Conservation (phyloP, 2,888 invertebrate genomes). For the Amphimallon solstitiale region DNA sequence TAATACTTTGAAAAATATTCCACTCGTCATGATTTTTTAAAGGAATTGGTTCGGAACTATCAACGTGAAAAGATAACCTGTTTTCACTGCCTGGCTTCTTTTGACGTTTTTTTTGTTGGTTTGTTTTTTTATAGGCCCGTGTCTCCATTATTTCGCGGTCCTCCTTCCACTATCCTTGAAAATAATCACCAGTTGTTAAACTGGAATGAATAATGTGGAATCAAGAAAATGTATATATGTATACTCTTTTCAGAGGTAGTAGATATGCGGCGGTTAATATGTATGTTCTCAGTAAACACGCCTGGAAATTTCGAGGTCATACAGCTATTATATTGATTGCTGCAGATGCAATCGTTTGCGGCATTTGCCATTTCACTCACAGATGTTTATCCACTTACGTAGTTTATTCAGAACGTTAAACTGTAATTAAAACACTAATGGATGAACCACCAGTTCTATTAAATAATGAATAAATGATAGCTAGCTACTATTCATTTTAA, state of each 20-base stretch:
- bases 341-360: constrained; percentile 50
- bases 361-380: constrained; percentile 45
- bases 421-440: constrained; percentile 13
- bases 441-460: too few relatives aligned
- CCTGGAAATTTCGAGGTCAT: constrained; percentile 49
- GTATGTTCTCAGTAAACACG: constrained; percentile 26
- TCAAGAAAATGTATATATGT: constrained; percentile 14
- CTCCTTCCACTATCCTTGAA: constrained; percentile 11
- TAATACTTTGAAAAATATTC: constrained; percentile 10
- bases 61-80: constrained; percentile 3
- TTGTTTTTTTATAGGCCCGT: not conserved
- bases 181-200: constrained; percentile 20
- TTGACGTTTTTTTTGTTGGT: too few relatives aligned
- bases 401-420: constrained; percentile 36
- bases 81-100: constrained; percentile 10
- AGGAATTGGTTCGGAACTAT: constrained; percentile 1
- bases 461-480: too few relatives aligned
- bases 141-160: not conserved
- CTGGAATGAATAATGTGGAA: constrained; percentile 15
- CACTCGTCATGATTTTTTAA: constrained; percentile 5
- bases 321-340: constrained; percentile 52
- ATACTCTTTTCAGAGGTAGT: not conserved
- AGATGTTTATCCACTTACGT: constrained; percentile 46
- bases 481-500: too few relatives aligned
- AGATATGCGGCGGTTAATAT: constrained; percentile 13